A percentile compares a stretch with the other conserved stretches of the same genome.
These are phyloP conservation scores for Ciconia maguari DNA, from an alignment of 2,113 vertebrate species.

Conservation along the genomic window DNA sequence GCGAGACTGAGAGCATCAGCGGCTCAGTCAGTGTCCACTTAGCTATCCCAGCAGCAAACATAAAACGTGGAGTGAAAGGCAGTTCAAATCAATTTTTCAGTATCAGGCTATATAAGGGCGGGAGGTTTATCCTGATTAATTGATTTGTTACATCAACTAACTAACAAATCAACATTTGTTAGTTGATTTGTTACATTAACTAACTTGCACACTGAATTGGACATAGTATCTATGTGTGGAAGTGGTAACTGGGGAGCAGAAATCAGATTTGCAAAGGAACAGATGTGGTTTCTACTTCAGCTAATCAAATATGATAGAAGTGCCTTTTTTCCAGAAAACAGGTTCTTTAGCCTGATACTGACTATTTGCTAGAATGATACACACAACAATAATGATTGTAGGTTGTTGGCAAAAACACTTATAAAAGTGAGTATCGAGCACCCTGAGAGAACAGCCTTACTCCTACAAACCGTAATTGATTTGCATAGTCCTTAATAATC, in stretches of 20 bases:
- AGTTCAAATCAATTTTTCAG: not conserved
- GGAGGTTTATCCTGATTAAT: not conserved
- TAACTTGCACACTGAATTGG: not conserved
- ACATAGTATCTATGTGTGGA: not conserved
- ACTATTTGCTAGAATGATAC: not conserved
- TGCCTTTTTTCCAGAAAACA: not conserved
- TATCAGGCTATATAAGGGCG: not conserved
- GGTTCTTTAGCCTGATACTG: not conserved
- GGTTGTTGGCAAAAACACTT: not conserved
- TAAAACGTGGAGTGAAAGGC: not conserved
- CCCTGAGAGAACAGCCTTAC: not conserved
- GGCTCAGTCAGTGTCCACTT: rapidly evolving
- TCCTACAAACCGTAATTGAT: not conserved
- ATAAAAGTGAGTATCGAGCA: not conserved
- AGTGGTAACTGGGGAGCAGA: not conserved
- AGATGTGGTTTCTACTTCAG: not conserved
- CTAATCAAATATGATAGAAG: not conserved
- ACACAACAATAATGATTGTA: not conserved
- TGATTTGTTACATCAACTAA: not conserved
- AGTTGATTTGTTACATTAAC: not conserved
- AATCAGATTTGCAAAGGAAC: not conserved
- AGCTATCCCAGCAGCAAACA: not conserved
- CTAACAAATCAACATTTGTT: not conserved
- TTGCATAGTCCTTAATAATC: not conserved
- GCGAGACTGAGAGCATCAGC: not conserved